A percentile compares a stretch with the other conserved stretches of the same genome.
Evolutionary conservation across 92 coral and sea anemone genomes (phyloP).

Genomic region (Bergia puertoricense): DNA sequence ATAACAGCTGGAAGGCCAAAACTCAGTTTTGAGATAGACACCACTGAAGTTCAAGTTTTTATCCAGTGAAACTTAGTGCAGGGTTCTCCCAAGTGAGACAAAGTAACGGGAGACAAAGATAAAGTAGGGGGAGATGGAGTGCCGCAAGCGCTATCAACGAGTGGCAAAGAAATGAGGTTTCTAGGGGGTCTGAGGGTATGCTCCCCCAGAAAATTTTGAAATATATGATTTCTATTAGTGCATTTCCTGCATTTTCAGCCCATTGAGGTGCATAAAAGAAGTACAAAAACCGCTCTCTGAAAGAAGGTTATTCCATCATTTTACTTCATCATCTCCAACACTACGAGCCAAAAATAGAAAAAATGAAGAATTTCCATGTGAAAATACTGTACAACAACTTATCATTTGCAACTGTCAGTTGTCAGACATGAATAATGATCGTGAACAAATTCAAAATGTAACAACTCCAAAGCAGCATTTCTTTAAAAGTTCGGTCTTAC

Average conservation of each 20-base stretch:
- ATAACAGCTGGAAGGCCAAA: no score
- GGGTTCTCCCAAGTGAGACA: slow-evolving; percentile 15
- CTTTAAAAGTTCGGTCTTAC: slow-evolving; percentile 6
- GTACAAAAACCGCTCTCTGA: slow-evolving; percentile 11
- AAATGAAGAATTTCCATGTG: not conserved
- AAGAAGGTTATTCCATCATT: slow-evolving; percentile 13
- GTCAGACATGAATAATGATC: slow-evolving; percentile 14
- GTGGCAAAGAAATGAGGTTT: not conserved
- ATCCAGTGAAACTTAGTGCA: not conserved
- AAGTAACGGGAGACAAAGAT: not conserved
- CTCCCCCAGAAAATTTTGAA: no score
- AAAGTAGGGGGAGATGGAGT: slow-evolving; percentile 6
- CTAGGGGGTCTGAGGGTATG: not conserved
- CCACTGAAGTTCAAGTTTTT: no score
- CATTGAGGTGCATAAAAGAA: slow-evolving; percentile 11
- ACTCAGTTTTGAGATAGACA: no score
- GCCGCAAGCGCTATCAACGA: not conserved
- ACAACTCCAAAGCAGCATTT: slow-evolving; percentile 1
- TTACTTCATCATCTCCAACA: slow-evolving; percentile 3
- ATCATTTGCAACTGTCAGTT: slow-evolving; percentile 10
- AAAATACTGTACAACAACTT: not conserved
- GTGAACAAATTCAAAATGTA: not conserved
- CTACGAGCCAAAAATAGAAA: not conserved
- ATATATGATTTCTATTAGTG: not conserved
- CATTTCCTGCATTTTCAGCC: slow-evolving; percentile 30